Evolutionary conservation across 2,113 vertebrate genomes (phyloP).

Genomic region (Ptychochromis oligacanthus): DNA sequence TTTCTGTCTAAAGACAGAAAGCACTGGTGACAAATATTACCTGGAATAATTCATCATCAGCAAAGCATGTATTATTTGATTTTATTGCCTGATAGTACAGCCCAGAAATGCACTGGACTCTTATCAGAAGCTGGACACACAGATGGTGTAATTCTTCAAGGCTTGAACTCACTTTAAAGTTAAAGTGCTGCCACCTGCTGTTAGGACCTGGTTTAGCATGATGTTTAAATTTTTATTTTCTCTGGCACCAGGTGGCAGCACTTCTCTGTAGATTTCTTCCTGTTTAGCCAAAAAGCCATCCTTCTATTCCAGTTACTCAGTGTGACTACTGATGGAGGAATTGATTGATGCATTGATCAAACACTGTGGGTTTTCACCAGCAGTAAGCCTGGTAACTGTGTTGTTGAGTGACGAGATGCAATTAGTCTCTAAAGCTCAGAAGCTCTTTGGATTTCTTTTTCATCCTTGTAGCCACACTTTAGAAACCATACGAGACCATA

Average conservation of each 20-base stretch:
- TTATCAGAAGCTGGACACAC: not conserved
- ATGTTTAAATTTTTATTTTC: fast-evolving
- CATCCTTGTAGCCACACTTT: not conserved
- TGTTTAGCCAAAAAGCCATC: not conserved
- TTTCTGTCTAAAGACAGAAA: not conserved
- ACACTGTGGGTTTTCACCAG: not conserved
- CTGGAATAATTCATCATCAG: not conserved
- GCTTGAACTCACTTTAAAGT: not conserved
- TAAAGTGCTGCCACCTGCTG: constrained; percentile 69
- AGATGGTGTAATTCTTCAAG: not conserved
- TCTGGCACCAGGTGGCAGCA: constrained; percentile 67
- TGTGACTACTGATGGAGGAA: not conserved
- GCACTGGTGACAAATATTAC: not conserved
- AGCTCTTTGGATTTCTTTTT: not conserved
- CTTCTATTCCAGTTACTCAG: not conserved
- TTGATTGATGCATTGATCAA: not conserved
- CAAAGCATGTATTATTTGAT: not conserved
- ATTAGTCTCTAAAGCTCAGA: not conserved
- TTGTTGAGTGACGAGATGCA: not conserved
- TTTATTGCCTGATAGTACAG: not conserved
- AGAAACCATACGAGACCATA: not conserved
- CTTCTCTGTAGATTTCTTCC: constrained; percentile 4
- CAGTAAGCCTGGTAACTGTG: not conserved
- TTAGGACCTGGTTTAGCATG: not conserved
- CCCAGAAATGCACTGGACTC: not conserved